Conservation (phyloP, 1,140 invertebrate genomes). For the Asbolus verrucosus region DNA sequence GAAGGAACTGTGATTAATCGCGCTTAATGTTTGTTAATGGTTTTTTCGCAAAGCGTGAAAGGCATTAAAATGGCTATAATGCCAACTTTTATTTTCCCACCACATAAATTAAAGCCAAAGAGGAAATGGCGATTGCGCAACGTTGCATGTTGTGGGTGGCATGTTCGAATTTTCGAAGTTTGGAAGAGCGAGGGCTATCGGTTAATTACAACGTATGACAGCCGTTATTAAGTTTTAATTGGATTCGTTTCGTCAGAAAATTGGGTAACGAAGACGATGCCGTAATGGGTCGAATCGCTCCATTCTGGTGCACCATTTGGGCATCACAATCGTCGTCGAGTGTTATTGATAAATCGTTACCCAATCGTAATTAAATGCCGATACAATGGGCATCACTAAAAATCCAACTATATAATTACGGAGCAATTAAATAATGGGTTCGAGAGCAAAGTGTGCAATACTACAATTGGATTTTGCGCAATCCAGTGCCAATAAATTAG, state of each 20-base stretch:
- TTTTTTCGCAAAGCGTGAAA: constrained; percentile 27
- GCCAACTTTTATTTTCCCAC: constrained; percentile 29
- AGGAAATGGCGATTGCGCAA: no score
- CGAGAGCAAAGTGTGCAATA: no score
- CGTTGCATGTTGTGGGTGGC: not conserved
- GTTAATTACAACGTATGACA: not conserved
- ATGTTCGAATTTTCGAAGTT: not conserved
- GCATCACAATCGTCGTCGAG: no score
- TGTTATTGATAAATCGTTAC: not conserved
- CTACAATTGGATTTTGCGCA: constrained; percentile 31
- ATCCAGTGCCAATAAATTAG: no score
- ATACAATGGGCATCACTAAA: not conserved
- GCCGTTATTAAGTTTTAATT: not conserved
- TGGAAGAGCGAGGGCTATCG: no score
- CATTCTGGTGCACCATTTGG: not conserved
- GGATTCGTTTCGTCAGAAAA: not conserved
- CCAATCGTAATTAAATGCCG: constrained; percentile 14
- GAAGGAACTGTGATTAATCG: constrained; percentile 19
- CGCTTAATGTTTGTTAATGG: constrained; percentile 11
- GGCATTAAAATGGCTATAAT: not conserved
- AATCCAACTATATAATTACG: constrained; percentile 7
- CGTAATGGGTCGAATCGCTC: no score
- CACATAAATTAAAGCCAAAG: not conserved
- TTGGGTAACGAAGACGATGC: not conserved
- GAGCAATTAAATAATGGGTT: constrained; percentile 25